These are phyloP conservation scores for Belgica antarctica DNA, from an alignment of 2,888 invertebrate species.

Conservation along the genomic window DNA sequence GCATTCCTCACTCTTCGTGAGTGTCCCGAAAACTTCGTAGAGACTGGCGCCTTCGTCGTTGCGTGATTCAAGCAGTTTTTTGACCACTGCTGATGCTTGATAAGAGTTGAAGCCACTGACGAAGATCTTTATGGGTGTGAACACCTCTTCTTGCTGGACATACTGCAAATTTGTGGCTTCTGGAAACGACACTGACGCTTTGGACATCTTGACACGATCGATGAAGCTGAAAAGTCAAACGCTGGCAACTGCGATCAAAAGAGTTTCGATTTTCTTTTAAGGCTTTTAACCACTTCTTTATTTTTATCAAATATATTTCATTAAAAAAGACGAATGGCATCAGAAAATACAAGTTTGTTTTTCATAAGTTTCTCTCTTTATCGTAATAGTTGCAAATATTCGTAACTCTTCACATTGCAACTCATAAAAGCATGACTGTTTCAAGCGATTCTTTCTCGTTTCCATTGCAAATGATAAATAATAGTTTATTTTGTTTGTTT, in stretches of 20 bases:
- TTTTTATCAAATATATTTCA: conserved; percentile 21
- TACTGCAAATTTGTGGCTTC: not conserved
- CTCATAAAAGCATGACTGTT: not conserved
- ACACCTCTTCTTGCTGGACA: no score
- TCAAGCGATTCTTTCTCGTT: not conserved
- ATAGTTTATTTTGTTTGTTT: not conserved
- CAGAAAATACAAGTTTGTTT: conserved; percentile 22
- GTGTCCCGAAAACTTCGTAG: no score
- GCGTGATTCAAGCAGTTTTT: no score
- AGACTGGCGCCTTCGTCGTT: no score
- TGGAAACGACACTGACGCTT: not conserved
- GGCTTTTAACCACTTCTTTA: not conserved
- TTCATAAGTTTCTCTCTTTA: conserved; percentile 17
- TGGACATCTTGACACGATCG: no score
- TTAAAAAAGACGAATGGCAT: conserved; percentile 25
- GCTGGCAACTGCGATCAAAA: not conserved
- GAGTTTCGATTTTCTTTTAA: not conserved
- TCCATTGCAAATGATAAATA: conserved; percentile 17
- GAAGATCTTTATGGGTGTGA: not conserved
- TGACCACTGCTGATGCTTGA: not conserved
- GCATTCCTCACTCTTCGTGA: no score
- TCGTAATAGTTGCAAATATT: conserved; percentile 8
- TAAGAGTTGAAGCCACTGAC: no score
- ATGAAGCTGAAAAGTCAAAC: not conserved
- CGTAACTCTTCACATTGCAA: not conserved